Evolutionary conservation across 1,140 invertebrate genomes (phyloP).

Genomic region (Magallana gigas): DNA sequence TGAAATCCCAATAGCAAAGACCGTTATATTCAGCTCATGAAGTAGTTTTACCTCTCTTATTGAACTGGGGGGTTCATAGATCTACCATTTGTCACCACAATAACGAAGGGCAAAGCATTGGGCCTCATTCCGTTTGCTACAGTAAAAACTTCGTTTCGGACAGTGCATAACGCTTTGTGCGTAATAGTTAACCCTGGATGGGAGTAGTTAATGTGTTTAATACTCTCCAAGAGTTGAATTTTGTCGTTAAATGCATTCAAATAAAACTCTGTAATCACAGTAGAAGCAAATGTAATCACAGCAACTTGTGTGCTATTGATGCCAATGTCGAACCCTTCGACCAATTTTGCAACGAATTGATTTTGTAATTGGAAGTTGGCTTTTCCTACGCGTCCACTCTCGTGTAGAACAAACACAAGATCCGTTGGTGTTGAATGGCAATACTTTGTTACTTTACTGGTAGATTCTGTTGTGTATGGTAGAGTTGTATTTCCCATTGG

Average conservation of each 20-base stretch:
- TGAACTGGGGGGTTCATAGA: neutral
- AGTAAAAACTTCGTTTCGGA: neutral
- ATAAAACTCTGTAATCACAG: neutral
- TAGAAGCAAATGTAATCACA: neutral
- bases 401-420: neutral
- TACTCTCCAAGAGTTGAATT: neutral
- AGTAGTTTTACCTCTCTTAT: neutral
- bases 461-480: too few species aligned
- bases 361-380: neutral
- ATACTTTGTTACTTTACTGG: too few species aligned
- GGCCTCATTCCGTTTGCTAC: neutral
- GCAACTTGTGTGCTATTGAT: neutral
- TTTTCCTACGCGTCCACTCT: neutral
- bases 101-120: constrained; percentile 31
- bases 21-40: neutral
- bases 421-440: neutral
- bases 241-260: neutral
- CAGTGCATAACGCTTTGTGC: neutral
- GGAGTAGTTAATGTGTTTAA: neutral
- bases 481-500: too few species aligned
- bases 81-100: constrained; percentile 48
- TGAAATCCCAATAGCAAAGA: constrained; percentile 41
- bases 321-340: neutral
- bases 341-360: constrained; percentile 11
- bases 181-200: neutral